Evolutionary conservation across 1,140 invertebrate species (phyloP).

Genomic region (Drosophila pectinifera): DNA sequence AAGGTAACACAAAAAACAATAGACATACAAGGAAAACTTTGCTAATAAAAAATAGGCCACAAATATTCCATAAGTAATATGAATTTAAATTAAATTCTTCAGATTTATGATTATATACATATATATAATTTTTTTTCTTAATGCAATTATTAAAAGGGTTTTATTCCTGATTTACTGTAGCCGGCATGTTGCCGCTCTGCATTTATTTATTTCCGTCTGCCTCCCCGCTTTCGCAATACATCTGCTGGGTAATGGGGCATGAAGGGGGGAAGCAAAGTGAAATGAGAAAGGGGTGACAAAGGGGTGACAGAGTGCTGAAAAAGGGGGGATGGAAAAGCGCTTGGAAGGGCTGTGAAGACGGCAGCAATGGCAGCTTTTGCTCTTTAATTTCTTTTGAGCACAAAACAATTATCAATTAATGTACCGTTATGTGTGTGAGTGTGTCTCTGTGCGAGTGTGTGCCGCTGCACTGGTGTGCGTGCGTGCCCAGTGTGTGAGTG

Average conservation of each 20-base stretch:
- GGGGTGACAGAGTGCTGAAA: slow-evolving; percentile 1
- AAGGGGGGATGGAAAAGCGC: neutral
- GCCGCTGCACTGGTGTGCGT: slow-evolving; percentile 13
- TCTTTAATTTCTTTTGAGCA: slow-evolving; percentile 80
- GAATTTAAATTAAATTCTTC: too few species aligned
- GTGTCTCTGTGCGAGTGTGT: slow-evolving; percentile 10
- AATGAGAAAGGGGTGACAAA: neutral
- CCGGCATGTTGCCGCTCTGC: neutral
- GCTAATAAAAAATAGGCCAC: too few species aligned
- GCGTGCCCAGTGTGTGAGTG: slow-evolving; percentile 17
- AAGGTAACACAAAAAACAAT: too few species aligned
- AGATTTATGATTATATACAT: too few species aligned
- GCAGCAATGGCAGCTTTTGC: slow-evolving; percentile 19
- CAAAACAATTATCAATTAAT: slow-evolving; percentile 83
- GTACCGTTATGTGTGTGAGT: slow-evolving; percentile 60
- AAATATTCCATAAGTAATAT: too few species aligned
- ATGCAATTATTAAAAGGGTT: too few species aligned
- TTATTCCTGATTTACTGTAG: neutral
- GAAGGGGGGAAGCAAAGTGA: neutral
- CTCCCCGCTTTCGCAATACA: slow-evolving; percentile 26
- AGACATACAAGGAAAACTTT: too few species aligned
- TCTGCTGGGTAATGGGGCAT: slow-evolving; percentile 62
- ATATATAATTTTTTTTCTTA: neutral
- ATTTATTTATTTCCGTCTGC: slow-evolving; percentile 31
- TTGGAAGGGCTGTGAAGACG: slow-evolving; percentile 8